Percentiles rank a stretch among this genome's conserved stretches.
These are phyloP conservation scores for Danio albolineatus DNA, from an alignment of 2,797 vertebrate species.

Conservation along the genomic window DNA sequence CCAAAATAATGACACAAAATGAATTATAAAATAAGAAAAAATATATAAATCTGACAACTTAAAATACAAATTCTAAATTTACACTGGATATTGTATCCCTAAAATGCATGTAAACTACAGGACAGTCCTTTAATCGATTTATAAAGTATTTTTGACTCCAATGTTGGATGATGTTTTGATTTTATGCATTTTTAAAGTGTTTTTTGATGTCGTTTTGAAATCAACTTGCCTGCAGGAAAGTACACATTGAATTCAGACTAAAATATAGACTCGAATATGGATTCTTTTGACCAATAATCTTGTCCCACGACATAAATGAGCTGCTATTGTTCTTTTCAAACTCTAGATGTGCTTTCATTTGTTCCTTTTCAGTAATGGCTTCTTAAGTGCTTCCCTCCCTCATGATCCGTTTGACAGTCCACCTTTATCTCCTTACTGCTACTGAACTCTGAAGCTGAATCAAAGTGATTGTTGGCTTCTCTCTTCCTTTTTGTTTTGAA, in stretches of 20 bases:
- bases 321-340: constrained; percentile 3
- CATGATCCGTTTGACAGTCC: neutral
- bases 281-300: neutral
- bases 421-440: neutral
- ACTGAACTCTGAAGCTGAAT: constrained; percentile 10
- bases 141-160: too few relatives aligned
- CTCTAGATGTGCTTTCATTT: neutral
- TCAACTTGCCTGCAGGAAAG: neutral
- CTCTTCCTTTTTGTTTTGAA: constrained; percentile 1
- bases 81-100: too few relatives aligned
- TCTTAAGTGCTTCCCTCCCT: neutral
- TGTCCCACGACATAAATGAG: neutral
- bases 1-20: too few relatives aligned
- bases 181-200: too few relatives aligned
- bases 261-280: neutral
- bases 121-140: too few relatives aligned
- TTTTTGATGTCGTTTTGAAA: too few relatives aligned
- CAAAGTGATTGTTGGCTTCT: constrained; percentile 6
- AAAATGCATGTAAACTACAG: too few relatives aligned
- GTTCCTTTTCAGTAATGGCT: neutral
- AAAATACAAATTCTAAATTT: too few relatives aligned
- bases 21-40: too few relatives aligned
- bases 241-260: neutral
- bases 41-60: too few relatives aligned
- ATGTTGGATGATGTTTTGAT: too few relatives aligned